A percentile compares a stretch with the other conserved stretches of the same genome.
Evolutionary conservation across 2,797 vertebrate species (phyloP).

Genomic region (Hoplostethus mediterraneus): DNA sequence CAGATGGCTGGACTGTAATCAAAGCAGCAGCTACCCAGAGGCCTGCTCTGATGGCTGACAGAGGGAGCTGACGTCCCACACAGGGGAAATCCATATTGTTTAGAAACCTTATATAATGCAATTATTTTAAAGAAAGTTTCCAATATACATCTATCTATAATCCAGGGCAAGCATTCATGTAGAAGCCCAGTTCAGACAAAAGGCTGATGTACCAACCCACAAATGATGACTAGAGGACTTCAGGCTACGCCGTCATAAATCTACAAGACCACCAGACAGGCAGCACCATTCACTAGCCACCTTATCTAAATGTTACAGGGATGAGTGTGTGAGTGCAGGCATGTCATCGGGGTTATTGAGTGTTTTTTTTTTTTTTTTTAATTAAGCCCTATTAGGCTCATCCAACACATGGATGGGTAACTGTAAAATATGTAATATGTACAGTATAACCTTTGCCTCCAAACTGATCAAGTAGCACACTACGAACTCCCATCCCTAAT

Average conservation of each 20-base stretch:
- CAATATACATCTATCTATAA: too few species aligned
- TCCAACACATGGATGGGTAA: conserved; percentile 52
- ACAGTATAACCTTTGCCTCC: too few species aligned
- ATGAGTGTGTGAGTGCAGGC: not conserved
- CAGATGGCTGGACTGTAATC: conserved; percentile 31
- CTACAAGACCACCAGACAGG: conserved; percentile 35
- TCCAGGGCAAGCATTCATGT: too few species aligned
- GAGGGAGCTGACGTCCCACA: not conserved
- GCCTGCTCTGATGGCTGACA: conserved; percentile 2
- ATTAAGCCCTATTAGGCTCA: conserved; percentile 43
- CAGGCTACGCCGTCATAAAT: conserved; percentile 17
- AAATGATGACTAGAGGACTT: not conserved
- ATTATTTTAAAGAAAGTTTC: not conserved
- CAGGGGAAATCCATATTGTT: conserved; percentile 1
- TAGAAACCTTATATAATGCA: not conserved
- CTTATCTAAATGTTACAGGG: conserved; percentile 47
- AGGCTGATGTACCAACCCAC: not conserved
- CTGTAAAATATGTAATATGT: not conserved
- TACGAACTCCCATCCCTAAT: not conserved
- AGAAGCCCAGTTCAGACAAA: not conserved
- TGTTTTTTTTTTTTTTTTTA: conserved; percentile 56
- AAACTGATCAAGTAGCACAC: too few species aligned
- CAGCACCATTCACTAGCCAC: conserved; percentile 18
- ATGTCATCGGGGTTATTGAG: conserved; percentile 39
- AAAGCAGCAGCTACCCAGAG: conserved; percentile 18